Conservation (phyloP, 1,140 invertebrate genomes). For the Zelostemma sp. region DNA sequence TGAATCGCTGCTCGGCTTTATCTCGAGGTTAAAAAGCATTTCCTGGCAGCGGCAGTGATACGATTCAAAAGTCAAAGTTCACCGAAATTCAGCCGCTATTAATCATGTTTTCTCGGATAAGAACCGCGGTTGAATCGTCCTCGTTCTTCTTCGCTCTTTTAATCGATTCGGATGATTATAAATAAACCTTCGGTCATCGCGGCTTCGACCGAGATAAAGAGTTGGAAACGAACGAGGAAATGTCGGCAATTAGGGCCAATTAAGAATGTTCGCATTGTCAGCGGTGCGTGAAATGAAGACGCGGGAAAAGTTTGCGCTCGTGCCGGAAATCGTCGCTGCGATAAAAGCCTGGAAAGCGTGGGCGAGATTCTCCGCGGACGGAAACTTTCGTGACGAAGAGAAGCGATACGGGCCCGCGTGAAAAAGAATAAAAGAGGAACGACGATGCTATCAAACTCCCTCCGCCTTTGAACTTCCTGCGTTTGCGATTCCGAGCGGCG, state of each 20-base stretch:
- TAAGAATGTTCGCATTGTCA: neutral
- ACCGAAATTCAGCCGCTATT: too few species aligned
- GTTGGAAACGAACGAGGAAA: too few species aligned
- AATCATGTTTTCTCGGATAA: too few species aligned
- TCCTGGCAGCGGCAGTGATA: too few species aligned
- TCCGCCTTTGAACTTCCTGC: constrained; percentile 2
- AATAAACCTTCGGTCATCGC: too few species aligned
- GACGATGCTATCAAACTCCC: neutral
- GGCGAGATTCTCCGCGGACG: neutral
- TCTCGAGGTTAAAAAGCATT: too few species aligned
- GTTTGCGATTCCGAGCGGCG: neutral
- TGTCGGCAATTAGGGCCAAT: neutral
- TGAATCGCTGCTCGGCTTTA: too few species aligned
- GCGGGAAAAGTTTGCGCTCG: neutral
- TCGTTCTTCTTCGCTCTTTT: too few species aligned
- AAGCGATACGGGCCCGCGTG: neutral
- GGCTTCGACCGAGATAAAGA: too few species aligned
- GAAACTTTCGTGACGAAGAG: constrained; percentile 1
- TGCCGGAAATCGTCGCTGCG: neutral
- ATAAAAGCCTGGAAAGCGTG: neutral
- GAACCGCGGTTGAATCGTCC: too few species aligned
- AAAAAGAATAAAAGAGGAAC: constrained; percentile 2
- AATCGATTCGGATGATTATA: too few species aligned
- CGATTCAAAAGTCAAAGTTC: too few species aligned
- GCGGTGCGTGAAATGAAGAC: neutral